Evolutionary conservation across 2,888 invertebrate species (phyloP).

Genomic region (Drosophila neotestacea): DNA sequence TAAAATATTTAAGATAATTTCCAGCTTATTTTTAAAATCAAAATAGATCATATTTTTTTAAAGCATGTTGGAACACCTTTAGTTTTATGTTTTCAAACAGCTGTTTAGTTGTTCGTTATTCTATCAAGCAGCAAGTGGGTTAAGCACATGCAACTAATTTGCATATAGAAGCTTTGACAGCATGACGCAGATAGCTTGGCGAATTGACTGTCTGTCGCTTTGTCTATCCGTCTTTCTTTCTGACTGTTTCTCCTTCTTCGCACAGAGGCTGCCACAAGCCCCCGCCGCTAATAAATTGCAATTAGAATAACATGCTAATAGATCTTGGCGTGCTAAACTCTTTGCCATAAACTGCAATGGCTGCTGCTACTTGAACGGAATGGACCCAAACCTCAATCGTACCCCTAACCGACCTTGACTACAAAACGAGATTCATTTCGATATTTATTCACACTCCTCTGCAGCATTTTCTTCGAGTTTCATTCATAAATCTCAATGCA

Average conservation of each 20-base stretch:
- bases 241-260: conserved; percentile 15
- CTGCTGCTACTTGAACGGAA: conserved; percentile 35
- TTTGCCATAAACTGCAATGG: conserved; percentile 66
- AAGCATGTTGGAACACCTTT: neutral
- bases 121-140: conserved; percentile 65
- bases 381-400: conserved; percentile 6
- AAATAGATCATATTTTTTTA: neutral
- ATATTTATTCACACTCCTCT: conserved; percentile 35
- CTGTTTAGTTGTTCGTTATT: conserved; percentile 37
- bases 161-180: conserved; percentile 71
- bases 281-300: conserved; percentile 72
- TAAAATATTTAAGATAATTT: neutral
- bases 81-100: conserved; percentile 11
- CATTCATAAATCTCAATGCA: conserved; percentile 69
- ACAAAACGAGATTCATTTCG: conserved; percentile 34
- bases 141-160: conserved; percentile 74
- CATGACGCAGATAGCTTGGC: conserved; percentile 58
- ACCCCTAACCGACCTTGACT: conserved; percentile 59
- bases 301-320: conserved; percentile 80
- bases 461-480: conserved; percentile 43
- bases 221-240: conserved; percentile 4
- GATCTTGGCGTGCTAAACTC: conserved; percentile 67
- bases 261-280: conserved; percentile 27
- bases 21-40: neutral
- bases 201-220: conserved; percentile 46